These are phyloP conservation scores for Pedionomus torquatus DNA, from an alignment of 2,113 vertebrate species.

Conservation along the genomic window DNA sequence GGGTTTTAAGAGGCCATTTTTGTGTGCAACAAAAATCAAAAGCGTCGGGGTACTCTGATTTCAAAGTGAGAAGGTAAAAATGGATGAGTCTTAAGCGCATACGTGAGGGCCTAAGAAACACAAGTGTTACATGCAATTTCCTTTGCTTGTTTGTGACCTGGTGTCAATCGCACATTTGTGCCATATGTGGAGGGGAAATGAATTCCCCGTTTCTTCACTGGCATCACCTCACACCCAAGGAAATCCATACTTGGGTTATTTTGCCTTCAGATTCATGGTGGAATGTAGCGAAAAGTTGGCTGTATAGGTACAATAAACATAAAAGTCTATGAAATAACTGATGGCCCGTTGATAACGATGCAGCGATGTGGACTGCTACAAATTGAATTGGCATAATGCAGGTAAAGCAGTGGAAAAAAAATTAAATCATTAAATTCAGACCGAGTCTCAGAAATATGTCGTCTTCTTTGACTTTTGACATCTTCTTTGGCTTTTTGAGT, in stretches of 20 bases:
- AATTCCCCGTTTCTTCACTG: background rate
- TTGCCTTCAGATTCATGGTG: background rate
- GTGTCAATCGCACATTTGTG: background rate
- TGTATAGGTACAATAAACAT: background rate
- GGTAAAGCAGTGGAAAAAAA: background rate
- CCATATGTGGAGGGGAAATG: background rate
- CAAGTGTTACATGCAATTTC: background rate
- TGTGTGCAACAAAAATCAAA: background rate
- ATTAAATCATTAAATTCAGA: background rate
- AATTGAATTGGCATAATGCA: background rate
- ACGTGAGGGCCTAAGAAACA: background rate
- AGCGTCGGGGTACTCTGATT: background rate
- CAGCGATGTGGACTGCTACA: fast-evolving
- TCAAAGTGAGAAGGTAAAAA: background rate
- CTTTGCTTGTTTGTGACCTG: background rate
- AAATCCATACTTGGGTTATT: background rate
- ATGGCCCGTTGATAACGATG: background rate
- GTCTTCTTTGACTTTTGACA: too few species aligned
- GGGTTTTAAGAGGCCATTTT: background rate
- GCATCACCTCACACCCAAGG: background rate
- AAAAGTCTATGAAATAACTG: background rate
- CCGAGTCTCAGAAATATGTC: background rate
- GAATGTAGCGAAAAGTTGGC: background rate
- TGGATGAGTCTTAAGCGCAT: background rate
- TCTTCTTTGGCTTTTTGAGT: background rate